Base-by-base conservation (phyloP, 2,113 vertebrate species). In the Rhinichthys klamathensis region DNA sequence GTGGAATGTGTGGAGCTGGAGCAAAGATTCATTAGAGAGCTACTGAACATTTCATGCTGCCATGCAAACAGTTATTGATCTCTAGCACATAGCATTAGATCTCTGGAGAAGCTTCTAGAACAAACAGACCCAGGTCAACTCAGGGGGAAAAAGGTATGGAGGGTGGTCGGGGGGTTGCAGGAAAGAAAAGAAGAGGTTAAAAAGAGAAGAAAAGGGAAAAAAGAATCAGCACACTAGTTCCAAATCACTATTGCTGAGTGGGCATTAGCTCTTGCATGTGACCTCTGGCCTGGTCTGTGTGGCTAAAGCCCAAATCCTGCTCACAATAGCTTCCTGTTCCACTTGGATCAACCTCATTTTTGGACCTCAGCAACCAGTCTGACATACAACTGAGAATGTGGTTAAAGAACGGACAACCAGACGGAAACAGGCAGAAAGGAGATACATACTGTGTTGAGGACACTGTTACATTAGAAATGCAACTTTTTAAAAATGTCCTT, bases 321-420 rank as follows among this genome's bases (percentile, higher is more conserved):
- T 93, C 92, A 95, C 93, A 96, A 95, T 94, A 94, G 94, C 91
- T 96, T 95, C 94, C 95, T 95, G 93, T 96, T 95, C 93, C 93
- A 94, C 92, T 93, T 94, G 92, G 93, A 95, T 94, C 93, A 92
- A 91, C 87, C 87, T 83, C 80, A 67, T 92, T 93, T 94, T 92
- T 91, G 92, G 93, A 93, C 91, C 92, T 93, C 93, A 94, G 92
- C 93, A 93, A 86, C 87, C 89, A 51, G 89, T 90, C 85, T 88
- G 85, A 91, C 81, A 87, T 85, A 90, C 89, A 89, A 90, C 90
- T 65, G 89, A 90, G 91, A 92, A 91, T 83, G 87, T 84, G 88
- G 92, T 92, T 93, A 91, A 93, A 92, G 91, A 90, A 83, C 77
- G n/a, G 83, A 21, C 72, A 58, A 44, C 77, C n/a, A 32, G 16